Base-by-base conservation (phyloP, 2,797 vertebrate species). In the Apogon hyalosoma region DNA sequence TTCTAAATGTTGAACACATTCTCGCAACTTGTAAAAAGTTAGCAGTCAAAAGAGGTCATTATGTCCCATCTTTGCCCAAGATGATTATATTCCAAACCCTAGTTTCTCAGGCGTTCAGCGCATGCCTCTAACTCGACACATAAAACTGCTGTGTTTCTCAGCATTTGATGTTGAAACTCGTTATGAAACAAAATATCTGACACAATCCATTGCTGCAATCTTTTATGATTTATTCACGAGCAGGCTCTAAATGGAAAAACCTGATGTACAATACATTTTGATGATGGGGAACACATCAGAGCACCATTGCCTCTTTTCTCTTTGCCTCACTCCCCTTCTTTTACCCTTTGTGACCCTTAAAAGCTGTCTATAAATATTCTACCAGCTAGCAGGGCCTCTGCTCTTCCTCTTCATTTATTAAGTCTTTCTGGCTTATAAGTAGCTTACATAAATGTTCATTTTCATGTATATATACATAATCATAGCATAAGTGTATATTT, bases 311-410 rank as follows among this genome's bases (percentile, higher is more conserved):
- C 57, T 63, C 43, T 39, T 40, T 52, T 47, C 42, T 67, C 57
- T 47, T 52, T 39, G 54, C 11, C 46, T 58, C 70, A 56, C 36
- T 40, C 48, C 50, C 41, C 33, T 46, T 72, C 43, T 48, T 39
- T 82, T 64, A 79, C 64, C 79, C 52, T 41, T 62, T 18, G 36
- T 61, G 66, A 80, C 82, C 84, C 86, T 74, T 78, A 48, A 88
- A 82, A 90, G 59, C 76, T 43, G 28, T n/a, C 57, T 62, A 90
- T 92, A 84, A 92, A 93, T 91, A 92, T 92, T 91, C 88, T 76
- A 88, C 81, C 78, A 75, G 53, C 61, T 66, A 64, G 73, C 81
- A 70, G 52, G 48, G 61, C 65, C 68, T 67, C 80, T 73, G 69
- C 61, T 73, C 75, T 63, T 56, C 48, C 51, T 71, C 69, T 62